Conservation (phyloP, 2,113 vertebrate species). For the Gobius niger region DNA sequence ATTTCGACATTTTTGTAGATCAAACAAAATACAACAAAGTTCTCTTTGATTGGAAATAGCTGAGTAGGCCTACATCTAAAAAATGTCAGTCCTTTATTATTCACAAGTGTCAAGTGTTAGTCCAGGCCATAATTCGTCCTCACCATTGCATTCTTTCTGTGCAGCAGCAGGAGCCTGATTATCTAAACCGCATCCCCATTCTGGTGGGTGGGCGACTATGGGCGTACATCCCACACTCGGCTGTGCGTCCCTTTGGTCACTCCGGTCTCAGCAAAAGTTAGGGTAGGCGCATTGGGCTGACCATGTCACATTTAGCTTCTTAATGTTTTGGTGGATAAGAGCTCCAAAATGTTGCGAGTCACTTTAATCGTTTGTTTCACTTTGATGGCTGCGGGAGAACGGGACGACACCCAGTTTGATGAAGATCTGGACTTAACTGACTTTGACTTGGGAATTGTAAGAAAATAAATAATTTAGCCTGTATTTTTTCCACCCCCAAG, state of each 20-base stretch:
- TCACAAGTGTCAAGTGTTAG: too few relatives aligned
- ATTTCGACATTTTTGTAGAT: too few relatives aligned
- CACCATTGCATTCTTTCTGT: too few relatives aligned
- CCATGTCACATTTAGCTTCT: slow-evolving; percentile 30
- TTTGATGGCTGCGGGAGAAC: slow-evolving; percentile 19
- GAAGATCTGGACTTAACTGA: slow-evolving; percentile 45
- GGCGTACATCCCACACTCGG: slow-evolving; percentile 3
- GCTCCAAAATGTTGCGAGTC: slow-evolving; percentile 44
- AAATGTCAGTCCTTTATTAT: too few relatives aligned
- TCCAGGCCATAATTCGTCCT: too few relatives aligned
- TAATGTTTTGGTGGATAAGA: slow-evolving; percentile 13
- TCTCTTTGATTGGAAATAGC: too few relatives aligned
- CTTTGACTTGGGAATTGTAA: slow-evolving; percentile 64
- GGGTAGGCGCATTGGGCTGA: slow-evolving; percentile 18
- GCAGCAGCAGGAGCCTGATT: slow-evolving; percentile 5
- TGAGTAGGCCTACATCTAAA: too few relatives aligned
- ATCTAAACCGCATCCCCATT: slow-evolving; percentile 15
- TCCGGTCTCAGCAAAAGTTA: slow-evolving; percentile 13
- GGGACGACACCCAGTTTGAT: slow-evolving; percentile 35
- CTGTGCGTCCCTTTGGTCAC: slow-evolving; percentile 1
- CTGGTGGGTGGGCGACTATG: slow-evolving; percentile 11
- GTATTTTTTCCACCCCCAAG: not conserved
- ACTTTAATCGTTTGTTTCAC: slow-evolving; percentile 31
- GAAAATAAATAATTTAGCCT: not conserved
- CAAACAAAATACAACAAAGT: too few relatives aligned